phyloP scores from a whole-genome alignment of 2,888 invertebrate species.

The Drosophila antonietae region DNA sequence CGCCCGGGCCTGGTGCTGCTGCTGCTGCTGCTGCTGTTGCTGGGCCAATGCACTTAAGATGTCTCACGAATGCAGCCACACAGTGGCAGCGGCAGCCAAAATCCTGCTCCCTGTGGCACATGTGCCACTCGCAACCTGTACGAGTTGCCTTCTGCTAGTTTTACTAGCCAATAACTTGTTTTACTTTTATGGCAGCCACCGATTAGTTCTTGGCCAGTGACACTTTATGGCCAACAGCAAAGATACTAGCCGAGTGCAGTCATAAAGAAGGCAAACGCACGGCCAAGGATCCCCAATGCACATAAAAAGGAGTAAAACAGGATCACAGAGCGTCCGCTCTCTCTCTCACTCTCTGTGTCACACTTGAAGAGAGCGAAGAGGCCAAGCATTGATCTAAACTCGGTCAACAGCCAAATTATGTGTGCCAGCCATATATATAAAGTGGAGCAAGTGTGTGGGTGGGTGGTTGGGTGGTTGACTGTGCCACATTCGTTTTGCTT shows the following conservation, averaged over 20 bases:
- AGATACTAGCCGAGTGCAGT: constrained; percentile 9
- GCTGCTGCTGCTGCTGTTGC: constrained; percentile 7
- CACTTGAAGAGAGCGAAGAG: background rate
- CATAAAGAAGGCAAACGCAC: constrained; percentile 38
- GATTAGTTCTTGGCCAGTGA: constrained; percentile 62
- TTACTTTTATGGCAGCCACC: constrained; percentile 66
- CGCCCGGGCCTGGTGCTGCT: background rate
- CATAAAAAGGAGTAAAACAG: constrained; percentile 11
- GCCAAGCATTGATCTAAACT: constrained; percentile 35
- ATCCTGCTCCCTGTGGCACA: constrained; percentile 47
- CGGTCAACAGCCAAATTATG: constrained; percentile 42
- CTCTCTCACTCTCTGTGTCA: background rate
- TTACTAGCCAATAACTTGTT: constrained; percentile 55
- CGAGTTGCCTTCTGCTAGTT: constrained; percentile 10
- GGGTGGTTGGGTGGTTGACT: background rate
- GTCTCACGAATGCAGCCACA: constrained; percentile 54
- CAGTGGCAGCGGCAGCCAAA: background rate
- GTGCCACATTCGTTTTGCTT: background rate
- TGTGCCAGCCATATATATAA: constrained; percentile 15
- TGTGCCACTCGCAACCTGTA: constrained; percentile 54
- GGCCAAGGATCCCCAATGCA: background rate
- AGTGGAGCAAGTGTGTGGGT: constrained; percentile 6
- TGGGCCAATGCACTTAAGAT: constrained; percentile 73
- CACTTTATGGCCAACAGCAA: constrained; percentile 55
- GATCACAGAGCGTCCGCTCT: background rate